Evolutionary conservation across 2,113 vertebrate species (phyloP), one percentile per base, ranked within the genome.

Genomic region (Centropus unirufus): DNA sequence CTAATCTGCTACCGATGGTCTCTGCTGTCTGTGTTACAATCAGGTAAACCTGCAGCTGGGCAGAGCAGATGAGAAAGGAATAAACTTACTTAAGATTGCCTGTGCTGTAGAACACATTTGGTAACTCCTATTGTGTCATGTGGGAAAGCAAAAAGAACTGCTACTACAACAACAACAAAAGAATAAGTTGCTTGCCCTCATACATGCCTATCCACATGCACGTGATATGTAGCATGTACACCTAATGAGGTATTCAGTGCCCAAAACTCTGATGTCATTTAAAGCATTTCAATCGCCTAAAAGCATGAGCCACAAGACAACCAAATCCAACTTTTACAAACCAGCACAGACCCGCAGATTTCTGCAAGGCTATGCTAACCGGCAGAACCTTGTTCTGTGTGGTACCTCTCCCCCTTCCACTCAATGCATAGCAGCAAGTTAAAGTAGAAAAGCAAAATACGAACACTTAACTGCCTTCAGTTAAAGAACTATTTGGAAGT

Each of bases 381-480:
- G 1, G 3, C 17, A 44, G 10, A 93, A 75, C 11, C 20, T 82
- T 42, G 34, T 86, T 40, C 42, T 12, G 13, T 5, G 14, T 6
- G 34, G 24, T 39, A 2, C 5, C 68, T 24, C 15, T 68, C 22
- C 12, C 14, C 16, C n/a, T 57, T 63, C 42, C 23, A 70, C 26
- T 20, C 4, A 2, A 22, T 6, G 6, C 2, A 1, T 1, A 83
- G 34, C 1, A 4, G 21, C 34, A 21, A 74, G 15, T 22, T 23
- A 69, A 78, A 0, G 0, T 1, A 79, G n/a, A 61, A 87, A 72
- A 54, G 54, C 58, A 82, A 87, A 72, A 76, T 9, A 84, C 16
- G 87, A 49, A 54, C 27, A 8, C 30, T 78, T 36, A 39, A 44
- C 12, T 62, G 61, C n/a, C 49, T 52, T 70, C 40, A 73, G 14